Base-by-base conservation (phyloP, 2,888 invertebrate genomes). In the Eucriotettix oculatus region DNA sequence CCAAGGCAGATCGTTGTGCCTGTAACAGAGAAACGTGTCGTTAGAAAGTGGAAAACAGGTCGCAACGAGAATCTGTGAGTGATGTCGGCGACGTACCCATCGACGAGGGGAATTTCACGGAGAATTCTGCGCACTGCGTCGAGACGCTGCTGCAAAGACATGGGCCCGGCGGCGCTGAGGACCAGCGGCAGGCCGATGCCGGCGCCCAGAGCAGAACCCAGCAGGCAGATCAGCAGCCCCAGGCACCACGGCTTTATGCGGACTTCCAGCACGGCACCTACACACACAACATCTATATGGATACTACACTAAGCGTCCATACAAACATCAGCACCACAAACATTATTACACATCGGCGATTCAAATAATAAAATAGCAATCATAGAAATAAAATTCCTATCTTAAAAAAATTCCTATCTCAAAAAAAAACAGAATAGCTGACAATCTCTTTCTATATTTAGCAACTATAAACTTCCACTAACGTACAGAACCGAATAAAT, bases 31-130 rank as follows among this genome's bases (percentile, higher is more conserved):
- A 29, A 29, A 7, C 29, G 29, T 29, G 29, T 29, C 29, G 29
- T 29, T 2, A 29, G 3, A 29, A 7, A 29, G 29, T 29, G 29
- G 7, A 29, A 29, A 29, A 29, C 7, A 29, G 3, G 2, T 7
- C 7, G 29, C 2, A 29, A 29, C 7, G 29, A 29, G 29, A 29
- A 7, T 29, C n/a, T n/a, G n/a, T n/a, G n/a, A 7, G 29, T 29
- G 29, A 29, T 2, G 3, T 17, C 52, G 40, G 3, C 12, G 16
- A 63, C 68, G 66, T 59, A 68, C 68, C 88, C 89, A 71, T 89
- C 86, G 67, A 86, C 83, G 65, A 86, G 79, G 59, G 86, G 86
- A 60, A 81, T 79, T 72, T 84, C 83, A 66, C 81, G 79, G 67
- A 85, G 76, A 72, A 85, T 79, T 67, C 81, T 79, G 66, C 80